Evolutionary conservation across 2,888 invertebrate genomes (phyloP).

Genomic region (Leptarthrus brevirostris): DNA sequence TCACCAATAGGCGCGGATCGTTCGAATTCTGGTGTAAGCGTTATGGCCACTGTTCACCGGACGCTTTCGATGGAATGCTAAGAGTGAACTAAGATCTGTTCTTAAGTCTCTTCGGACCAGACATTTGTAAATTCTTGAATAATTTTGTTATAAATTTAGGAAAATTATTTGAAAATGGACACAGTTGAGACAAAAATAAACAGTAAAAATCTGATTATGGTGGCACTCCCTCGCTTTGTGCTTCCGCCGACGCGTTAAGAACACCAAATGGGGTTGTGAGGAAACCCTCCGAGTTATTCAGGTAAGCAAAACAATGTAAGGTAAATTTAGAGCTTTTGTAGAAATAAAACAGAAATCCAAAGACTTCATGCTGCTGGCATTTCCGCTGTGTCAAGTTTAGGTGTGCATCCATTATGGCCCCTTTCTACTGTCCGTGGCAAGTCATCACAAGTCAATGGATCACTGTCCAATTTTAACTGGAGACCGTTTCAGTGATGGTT

Average conservation of each 20-base stretch:
- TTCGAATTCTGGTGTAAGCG: background rate
- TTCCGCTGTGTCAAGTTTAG: background rate
- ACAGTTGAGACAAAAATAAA: slow-evolving; percentile 2
- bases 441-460: no score
- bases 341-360: background rate
- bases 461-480: no score
- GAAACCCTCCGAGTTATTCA: background rate
- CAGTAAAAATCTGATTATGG: background rate
- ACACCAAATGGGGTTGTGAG: background rate
- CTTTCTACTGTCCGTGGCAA: background rate
- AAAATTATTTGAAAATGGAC: slow-evolving; percentile 12
- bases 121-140: slow-evolving; percentile 10
- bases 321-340: background rate
- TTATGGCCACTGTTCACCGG: background rate
- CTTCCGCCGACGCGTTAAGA: background rate
- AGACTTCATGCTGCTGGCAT: background rate
- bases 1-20: background rate
- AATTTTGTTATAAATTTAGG: slow-evolving; percentile 20
- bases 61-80: background rate
- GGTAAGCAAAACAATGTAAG: background rate
- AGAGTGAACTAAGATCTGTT: background rate
- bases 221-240: slow-evolving; percentile 10
- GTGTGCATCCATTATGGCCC: background rate
- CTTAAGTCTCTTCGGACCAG: background rate
- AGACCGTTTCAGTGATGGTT: no score